These are phyloP conservation scores for Luffia ferchaultella DNA, from an alignment of 2,888 invertebrate genomes.

Conservation along the genomic window DNA sequence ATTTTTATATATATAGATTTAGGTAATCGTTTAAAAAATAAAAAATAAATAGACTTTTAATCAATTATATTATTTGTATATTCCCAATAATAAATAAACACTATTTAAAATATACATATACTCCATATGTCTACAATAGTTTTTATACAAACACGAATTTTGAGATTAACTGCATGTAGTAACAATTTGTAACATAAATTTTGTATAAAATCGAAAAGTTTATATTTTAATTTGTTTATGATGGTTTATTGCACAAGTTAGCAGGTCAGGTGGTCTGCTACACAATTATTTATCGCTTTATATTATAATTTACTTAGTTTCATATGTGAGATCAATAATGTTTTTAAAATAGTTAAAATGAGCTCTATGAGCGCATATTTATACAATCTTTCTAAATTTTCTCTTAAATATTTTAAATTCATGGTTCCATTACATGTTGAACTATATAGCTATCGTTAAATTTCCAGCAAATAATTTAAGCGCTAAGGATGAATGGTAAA, in stretches of 20 bases:
- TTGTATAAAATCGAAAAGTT: background rate
- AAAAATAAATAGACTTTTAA: too few relatives aligned
- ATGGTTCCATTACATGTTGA: background rate
- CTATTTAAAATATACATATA: background rate
- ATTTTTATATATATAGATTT: too few relatives aligned
- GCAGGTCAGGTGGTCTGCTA: too few relatives aligned
- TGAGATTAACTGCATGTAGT: background rate
- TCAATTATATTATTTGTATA: background rate
- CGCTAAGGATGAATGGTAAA: background rate
- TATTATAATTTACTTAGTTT: background rate
- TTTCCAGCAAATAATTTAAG: background rate
- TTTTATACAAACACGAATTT: background rate
- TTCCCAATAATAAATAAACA: background rate
- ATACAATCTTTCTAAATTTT: background rate
- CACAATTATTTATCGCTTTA: background rate
- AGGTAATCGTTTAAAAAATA: too few relatives aligned
- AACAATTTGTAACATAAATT: background rate
- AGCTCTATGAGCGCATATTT: slow-evolving; percentile 3
- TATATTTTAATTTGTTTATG: background rate
- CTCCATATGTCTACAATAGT: background rate
- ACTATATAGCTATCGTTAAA: too few relatives aligned
- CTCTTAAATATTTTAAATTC: background rate
- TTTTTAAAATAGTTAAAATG: background rate
- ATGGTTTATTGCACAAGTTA: background rate
- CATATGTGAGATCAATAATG: slow-evolving; percentile 2